A percentile compares a stretch with the other conserved stretches of the same genome.
Conservation (phyloP, 92 coral and sea anemone species). For the Scolanthus callimorphus region DNA sequence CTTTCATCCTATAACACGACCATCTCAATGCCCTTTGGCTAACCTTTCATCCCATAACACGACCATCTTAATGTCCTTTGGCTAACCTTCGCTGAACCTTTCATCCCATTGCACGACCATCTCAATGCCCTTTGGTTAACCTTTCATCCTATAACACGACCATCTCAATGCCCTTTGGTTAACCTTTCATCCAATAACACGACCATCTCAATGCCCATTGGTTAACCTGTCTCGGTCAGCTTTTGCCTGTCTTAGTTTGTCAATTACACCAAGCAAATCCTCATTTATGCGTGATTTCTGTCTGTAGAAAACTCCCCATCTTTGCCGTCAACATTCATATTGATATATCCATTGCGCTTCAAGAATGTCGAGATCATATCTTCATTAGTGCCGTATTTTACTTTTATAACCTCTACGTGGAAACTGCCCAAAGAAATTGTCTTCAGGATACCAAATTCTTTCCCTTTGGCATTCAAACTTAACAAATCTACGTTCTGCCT, state of each 20-base stretch:
- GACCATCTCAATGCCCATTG: not conserved
- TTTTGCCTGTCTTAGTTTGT: slow-evolving; percentile 26
- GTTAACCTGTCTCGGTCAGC: not conserved
- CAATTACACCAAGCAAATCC: slow-evolving; percentile 10
- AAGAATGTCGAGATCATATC: slow-evolving; percentile 2
- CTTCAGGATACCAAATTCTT: slow-evolving; percentile 18
- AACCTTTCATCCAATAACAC: too few species aligned
- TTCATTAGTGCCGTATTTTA: not conserved
- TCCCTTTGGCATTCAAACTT: slow-evolving; percentile 11
- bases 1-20: too few species aligned
- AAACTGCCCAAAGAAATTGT: not conserved
- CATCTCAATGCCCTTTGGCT: too few species aligned
- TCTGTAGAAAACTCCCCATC: slow-evolving; percentile 6
- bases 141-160: too few species aligned
- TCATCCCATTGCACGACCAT: too few species aligned
- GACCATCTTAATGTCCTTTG: too few species aligned
- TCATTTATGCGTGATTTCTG: not conserved
- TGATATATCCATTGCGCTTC: slow-evolving; percentile 8
- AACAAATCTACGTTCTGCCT: slow-evolving; percentile 16
- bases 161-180: too few species aligned
- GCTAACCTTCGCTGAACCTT: too few species aligned
- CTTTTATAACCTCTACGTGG: slow-evolving; percentile 3
- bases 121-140: too few species aligned
- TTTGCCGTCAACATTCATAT: not conserved
- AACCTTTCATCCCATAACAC: too few species aligned